Base-by-base conservation (phyloP, 2,888 invertebrate genomes). In the Dasypolia templi region DNA sequence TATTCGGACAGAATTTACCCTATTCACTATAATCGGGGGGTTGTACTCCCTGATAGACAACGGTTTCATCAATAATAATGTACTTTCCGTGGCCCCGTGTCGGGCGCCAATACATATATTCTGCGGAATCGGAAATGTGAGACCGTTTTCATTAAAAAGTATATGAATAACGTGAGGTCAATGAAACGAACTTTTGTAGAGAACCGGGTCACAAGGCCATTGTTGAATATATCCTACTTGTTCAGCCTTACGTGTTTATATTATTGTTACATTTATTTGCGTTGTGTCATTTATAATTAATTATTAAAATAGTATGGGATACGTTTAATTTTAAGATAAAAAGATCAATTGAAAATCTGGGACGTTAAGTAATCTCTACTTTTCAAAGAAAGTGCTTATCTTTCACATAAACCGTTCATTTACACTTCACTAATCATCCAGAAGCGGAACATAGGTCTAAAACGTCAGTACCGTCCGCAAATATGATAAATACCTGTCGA, bases 31-130 rank as follows among this genome's bases (percentile, higher is more conserved):
- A 51, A 44, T 5, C 3, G 22, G 63, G 17, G 14, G n/a, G 12
- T 42, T 29, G 9, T 49, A n/a, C 22, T 32, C 35, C 26, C 58
- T 44, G 56, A 77, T 59, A 58, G 22, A 59, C 12, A 42, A 58
- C 32, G 53, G 69, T 62, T 35, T 61, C 55, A 72, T 75, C 26
- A 68, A 72, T 63, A 76, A 55, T 59, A 58, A 67, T 66, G 39
- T 39, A 46, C 6, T 62, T 58, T 29, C 11, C 5, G 14, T 19
- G 19, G 77, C 53, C 89, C 89, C 91, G 87, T 73, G 86, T 80
- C 88, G 91, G 91, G 90, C 89, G 91, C 91, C 91, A 89, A 79
- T 63, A 39, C 65, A 71, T 26, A 7, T 53, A 68, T 83, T 79
- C 63, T 59, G 69, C 56, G 26, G 32, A 73, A 72, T 58, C 51